phyloP scores from a whole-genome alignment of 2,888 invertebrate species.

The Portevinia maculata region DNA sequence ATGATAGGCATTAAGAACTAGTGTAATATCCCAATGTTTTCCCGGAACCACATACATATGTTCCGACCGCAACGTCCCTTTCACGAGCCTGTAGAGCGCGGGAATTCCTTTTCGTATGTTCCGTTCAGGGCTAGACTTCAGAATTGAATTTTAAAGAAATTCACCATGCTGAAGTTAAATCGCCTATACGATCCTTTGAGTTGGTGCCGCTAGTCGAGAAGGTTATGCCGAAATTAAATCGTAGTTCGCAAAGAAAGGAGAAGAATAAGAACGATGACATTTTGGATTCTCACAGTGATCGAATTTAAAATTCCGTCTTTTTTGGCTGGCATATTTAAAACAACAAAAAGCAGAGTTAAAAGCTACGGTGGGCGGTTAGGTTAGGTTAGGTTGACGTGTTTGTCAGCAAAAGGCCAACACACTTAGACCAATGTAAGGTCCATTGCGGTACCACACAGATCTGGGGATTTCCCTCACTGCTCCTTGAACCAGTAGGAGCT shows the following conservation, averaged over 20 bases:
- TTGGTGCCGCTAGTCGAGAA: slow-evolving; percentile 77
- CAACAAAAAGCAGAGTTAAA: no score
- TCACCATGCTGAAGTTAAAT: slow-evolving; percentile 79
- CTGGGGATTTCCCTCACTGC: no score
- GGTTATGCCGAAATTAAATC: slow-evolving; percentile 75
- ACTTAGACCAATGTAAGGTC: no score
- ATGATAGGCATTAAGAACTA: slow-evolving; percentile 75
- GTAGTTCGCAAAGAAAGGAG: slow-evolving; percentile 76
- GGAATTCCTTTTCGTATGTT: slow-evolving; percentile 75
- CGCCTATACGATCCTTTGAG: slow-evolving; percentile 76
- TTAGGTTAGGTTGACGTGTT: no score
- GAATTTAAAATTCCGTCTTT: no score
- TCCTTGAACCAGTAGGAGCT: no score
- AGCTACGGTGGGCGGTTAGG: no score
- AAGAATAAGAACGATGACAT: no score
- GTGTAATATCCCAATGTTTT: slow-evolving; percentile 69
- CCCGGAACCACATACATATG: slow-evolving; percentile 75
- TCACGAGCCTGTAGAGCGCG: slow-evolving; percentile 82
- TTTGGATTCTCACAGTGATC: no score
- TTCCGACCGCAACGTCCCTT: slow-evolving; percentile 78
- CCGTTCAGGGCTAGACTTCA: slow-evolving; percentile 83
- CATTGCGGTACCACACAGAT: no score
- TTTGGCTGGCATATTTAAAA: no score
- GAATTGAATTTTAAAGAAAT: slow-evolving; percentile 81
- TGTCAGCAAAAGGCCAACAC: no score